A percentile compares a stretch with the other conserved stretches of the same genome.
Conservation (phyloP, 1,140 invertebrate genomes). For the Cataglyphis hispanica region DNA sequence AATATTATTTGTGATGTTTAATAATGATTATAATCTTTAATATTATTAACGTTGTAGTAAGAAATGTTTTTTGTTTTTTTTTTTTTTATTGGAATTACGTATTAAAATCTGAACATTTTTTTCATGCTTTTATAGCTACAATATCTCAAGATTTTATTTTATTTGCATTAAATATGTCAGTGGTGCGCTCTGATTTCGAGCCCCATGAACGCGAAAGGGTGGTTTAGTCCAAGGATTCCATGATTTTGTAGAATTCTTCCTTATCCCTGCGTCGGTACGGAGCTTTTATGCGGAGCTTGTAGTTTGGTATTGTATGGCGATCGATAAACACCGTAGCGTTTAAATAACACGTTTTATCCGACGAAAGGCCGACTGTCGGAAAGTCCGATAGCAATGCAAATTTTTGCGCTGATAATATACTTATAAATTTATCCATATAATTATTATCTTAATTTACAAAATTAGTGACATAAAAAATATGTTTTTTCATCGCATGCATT, state of each 20-base stretch:
- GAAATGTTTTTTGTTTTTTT: not conserved
- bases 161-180: not conserved
- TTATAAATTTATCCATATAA: not conserved
- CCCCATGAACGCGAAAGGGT: not conserved
- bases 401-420: not conserved
- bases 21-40: not conserved
- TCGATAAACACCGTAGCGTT: slow-evolving; percentile 41
- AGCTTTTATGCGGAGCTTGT: slow-evolving; percentile 8
- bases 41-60: not conserved
- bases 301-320: not conserved
- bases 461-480: not conserved
- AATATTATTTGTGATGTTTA: not conserved
- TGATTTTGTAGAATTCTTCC: slow-evolving; percentile 48
- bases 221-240: not conserved
- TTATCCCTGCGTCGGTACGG: slow-evolving; percentile 57
- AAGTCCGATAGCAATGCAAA: slow-evolving; percentile 5
- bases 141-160: not conserved
- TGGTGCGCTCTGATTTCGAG: slow-evolving; percentile 51
- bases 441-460: not conserved
- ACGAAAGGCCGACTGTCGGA: slow-evolving; percentile 27
- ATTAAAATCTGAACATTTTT: not conserved
- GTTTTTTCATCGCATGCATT: not conserved
- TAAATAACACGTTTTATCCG: slow-evolving; percentile 30
- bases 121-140: not conserved
- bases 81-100: not conserved